phyloP scores from a whole-genome alignment of 2,888 invertebrate species.

The Stenotaenia linearis region DNA sequence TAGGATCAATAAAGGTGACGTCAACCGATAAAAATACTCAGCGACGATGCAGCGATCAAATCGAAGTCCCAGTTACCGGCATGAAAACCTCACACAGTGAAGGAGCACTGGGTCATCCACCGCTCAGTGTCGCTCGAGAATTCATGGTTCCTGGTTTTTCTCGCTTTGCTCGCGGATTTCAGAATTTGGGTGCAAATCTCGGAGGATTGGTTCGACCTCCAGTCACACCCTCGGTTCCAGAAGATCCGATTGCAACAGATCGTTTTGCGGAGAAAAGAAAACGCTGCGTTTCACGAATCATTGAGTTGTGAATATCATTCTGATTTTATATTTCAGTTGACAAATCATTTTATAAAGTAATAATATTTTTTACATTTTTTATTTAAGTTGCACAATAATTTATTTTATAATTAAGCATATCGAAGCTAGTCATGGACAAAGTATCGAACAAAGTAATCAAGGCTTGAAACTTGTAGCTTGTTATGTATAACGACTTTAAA shows the following conservation, averaged over 20 bases:
- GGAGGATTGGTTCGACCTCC: not conserved
- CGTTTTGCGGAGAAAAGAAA: slow-evolving; percentile 13
- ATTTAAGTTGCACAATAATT: not conserved
- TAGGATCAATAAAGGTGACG: not conserved
- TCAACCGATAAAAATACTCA: not conserved
- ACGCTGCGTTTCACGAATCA: slow-evolving; percentile 38
- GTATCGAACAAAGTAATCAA: not conserved
- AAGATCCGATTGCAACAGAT: not conserved
- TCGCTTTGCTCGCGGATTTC: slow-evolving; percentile 79
- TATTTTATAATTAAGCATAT: not conserved
- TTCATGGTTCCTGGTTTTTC: slow-evolving; percentile 57
- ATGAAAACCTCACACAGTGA: slow-evolving; percentile 74
- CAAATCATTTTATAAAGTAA: not conserved
- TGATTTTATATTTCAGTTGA: not conserved
- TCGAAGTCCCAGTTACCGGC: not conserved
- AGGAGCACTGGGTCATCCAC: slow-evolving; percentile 57
- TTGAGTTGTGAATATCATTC: slow-evolving; percentile 36
- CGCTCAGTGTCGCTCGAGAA: slow-evolving; percentile 32
- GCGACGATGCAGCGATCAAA: not conserved
- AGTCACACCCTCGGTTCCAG: not conserved
- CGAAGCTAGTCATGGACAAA: not conserved
- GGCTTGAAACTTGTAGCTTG: too few relatives aligned
- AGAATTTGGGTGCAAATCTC: slow-evolving; percentile 65
- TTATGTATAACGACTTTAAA: not conserved
- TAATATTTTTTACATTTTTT: not conserved